Base-by-base conservation (phyloP, 2,113 vertebrate genomes). In the Pipra filicauda region DNA sequence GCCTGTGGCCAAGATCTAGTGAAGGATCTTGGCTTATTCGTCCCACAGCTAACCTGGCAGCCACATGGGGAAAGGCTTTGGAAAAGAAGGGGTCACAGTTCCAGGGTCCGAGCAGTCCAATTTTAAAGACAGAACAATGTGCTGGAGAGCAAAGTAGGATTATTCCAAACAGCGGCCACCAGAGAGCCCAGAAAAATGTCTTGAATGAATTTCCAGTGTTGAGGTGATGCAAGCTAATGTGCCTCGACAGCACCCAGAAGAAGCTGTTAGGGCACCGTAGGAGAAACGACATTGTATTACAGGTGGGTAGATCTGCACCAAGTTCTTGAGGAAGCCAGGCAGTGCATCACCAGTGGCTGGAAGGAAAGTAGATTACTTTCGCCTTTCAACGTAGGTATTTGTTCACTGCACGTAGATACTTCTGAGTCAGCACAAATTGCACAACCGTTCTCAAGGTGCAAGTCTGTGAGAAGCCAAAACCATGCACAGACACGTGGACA, bases 71-170 rank as follows among this genome's bases (percentile, higher is more conserved):
- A 71, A 98, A 96, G 21, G 99, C 98, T 94, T 98, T 99, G 90
- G 98, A 98, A 82, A 98, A 98, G 26, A 99, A 72, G 0, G 98
- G 98, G 91, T 99, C 98, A 85, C 98, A 99, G 94, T 98, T 96
- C 99, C 99, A 99, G 49, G 99, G 99, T 51, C 99, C 99, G 1
- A 99, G 59, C 5, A 99, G 96, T 12, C 99, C 99, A 39, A 99
- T 98, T 97, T 98, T 99, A 96, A 99, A 99, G 89, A 98, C 95
- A 17, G 98, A 91, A 89, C 98, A 98, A 30, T 76, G 84, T 37
- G 96, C 97, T 72, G 98, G 97, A 52, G 97, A 97, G 33, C 98
- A 98, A 81, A 98, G 87, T 4, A 98, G 94, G 72, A 98, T 64
- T 69, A 98, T 79, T 43, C 98, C 98, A 26, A 99, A 91, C 12